phyloP scores from a whole-genome alignment of 2,888 invertebrate species.

The Volucella bombylans region DNA sequence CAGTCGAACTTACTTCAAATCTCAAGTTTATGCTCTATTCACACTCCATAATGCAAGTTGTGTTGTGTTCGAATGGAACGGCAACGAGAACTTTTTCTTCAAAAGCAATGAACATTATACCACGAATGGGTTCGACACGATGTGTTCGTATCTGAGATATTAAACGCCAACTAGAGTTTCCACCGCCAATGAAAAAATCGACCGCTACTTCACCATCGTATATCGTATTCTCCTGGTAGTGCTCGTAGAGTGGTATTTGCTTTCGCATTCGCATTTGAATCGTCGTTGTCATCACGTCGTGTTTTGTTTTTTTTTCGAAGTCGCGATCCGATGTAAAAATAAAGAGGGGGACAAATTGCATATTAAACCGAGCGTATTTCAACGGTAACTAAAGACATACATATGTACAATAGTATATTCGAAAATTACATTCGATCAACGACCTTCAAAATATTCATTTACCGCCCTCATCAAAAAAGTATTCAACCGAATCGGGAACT shows the following conservation, averaged over 20 bases:
- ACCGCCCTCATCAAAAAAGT: slow-evolving; percentile 31
- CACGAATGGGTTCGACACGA: slow-evolving; percentile 5
- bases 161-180: slow-evolving; percentile 49
- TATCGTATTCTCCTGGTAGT: slow-evolving; percentile 17
- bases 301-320: not conserved
- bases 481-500: slow-evolving; percentile 24
- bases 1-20: not conserved
- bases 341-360: slow-evolving; percentile 2
- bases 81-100: not conserved
- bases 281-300: slow-evolving; percentile 44
- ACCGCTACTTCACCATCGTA: not conserved
- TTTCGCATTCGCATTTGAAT: slow-evolving; percentile 64
- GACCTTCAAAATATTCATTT: slow-evolving; percentile 51
- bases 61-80: slow-evolving; percentile 63
- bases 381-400: slow-evolving; percentile 13
- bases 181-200: slow-evolving; percentile 24
- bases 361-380: slow-evolving; percentile 29
- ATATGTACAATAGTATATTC: not conserved
- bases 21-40: not conserved
- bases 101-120: not conserved
- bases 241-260: not conserved
- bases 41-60: slow-evolving; percentile 44
- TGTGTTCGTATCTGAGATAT: slow-evolving; percentile 51
- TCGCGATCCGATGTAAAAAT: slow-evolving; percentile 49
- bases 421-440: slow-evolving; percentile 36